phyloP scores from a whole-genome alignment of 2,888 invertebrate species.

The Coleophora flavipennella region DNA sequence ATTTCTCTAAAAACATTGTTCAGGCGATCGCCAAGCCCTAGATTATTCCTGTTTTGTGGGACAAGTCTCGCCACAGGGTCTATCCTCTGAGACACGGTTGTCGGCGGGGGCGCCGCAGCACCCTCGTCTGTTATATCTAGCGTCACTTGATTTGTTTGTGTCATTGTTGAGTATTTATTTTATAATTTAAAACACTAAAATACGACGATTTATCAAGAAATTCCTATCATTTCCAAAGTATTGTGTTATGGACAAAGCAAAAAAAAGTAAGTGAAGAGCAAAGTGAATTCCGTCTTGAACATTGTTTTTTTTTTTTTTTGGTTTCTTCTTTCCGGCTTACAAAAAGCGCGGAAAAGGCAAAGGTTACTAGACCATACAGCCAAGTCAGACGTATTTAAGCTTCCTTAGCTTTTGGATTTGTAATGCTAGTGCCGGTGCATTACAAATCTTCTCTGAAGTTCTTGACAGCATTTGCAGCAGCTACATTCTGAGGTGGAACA shows the following conservation, averaged over 20 bases:
- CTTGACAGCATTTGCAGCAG: too few species aligned
- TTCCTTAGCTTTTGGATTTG: too few species aligned
- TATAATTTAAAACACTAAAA: constrained; percentile 12
- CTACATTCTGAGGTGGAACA: too few species aligned
- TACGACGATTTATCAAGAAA: constrained; percentile 9
- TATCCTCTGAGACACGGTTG: constrained; percentile 42
- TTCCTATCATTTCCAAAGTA: constrained; percentile 30
- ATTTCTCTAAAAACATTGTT: constrained; percentile 74
- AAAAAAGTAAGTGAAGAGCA: constrained; percentile 10
- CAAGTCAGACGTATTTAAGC: too few species aligned
- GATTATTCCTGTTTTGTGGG: constrained; percentile 39
- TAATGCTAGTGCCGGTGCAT: too few species aligned
- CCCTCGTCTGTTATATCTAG: constrained; percentile 55
- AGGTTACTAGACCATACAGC: too few species aligned
- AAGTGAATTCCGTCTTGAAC: too few species aligned
- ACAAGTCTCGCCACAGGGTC: constrained; percentile 45
- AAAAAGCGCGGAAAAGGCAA: too few species aligned
- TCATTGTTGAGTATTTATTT: constrained; percentile 31
- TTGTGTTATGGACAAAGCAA: constrained; percentile 21
- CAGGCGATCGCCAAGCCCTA: constrained; percentile 57
- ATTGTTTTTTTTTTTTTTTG: too few species aligned
- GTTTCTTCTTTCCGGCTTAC: too few species aligned
- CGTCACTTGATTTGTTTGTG: constrained; percentile 55
- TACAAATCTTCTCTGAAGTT: too few species aligned
- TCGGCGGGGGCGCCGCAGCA: constrained; percentile 35